These are phyloP conservation scores for Colossoma macropomum DNA, from an alignment of 2,113 vertebrate genomes.

Conservation along the genomic window DNA sequence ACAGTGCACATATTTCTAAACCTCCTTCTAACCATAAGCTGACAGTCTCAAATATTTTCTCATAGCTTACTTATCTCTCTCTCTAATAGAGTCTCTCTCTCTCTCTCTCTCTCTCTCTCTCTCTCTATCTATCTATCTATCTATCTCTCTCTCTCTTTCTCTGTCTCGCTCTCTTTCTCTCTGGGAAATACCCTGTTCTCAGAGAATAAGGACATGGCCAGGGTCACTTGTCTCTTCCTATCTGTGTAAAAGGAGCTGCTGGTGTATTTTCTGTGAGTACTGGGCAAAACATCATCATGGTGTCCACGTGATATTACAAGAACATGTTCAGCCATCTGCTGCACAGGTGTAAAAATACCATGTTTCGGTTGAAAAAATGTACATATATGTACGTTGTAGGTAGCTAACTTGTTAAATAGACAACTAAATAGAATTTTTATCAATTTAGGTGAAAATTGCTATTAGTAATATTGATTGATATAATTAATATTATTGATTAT, in stretches of 20 bases:
- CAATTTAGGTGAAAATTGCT: no score
- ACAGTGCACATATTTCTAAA: not conserved
- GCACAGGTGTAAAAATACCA: not conserved
- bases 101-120: not conserved
- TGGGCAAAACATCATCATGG: not conserved
- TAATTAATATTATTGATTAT: no score
- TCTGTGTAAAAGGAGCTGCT: not conserved
- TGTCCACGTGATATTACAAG: not conserved
- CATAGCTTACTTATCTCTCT: not conserved
- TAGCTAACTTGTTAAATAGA: no score
- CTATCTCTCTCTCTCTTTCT: not conserved
- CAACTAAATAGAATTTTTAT: no score
- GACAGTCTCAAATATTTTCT: constrained; percentile 22
- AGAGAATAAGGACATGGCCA: constrained; percentile 14
- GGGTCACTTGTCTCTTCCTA: constrained; percentile 26
- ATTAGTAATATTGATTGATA: no score
- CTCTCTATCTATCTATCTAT: not conserved
- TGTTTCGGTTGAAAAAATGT: no score
- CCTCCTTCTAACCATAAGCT: constrained; percentile 44
- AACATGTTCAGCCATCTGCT: not conserved
- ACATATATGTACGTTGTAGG: no score
- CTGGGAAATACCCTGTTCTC: constrained; percentile 21
- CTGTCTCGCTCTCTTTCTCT: not conserved
- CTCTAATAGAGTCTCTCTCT: not conserved
- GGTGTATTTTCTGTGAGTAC: constrained; percentile 42